Base-by-base conservation (phyloP, 53 echinoderm and acorn worm species). In the Patiria pectinifera region DNA sequence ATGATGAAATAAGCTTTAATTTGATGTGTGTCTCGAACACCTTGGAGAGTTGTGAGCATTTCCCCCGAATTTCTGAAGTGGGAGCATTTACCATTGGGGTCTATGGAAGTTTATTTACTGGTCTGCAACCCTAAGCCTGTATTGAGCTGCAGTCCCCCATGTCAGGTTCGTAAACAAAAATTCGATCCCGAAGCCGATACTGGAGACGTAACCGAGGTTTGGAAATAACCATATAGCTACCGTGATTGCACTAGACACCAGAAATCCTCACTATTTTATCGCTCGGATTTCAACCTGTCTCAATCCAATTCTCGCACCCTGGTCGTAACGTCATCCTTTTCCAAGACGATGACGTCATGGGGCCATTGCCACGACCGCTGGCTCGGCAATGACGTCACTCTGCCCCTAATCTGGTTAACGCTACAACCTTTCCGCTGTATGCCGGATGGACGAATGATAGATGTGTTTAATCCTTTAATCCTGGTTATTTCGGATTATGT, bases 271-370 rank as follows among this genome's bases (percentile, higher is more conserved):
- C 19, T 6, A 35, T 9, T 0, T 11, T n/a, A n/a, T 5, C 45
- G 18, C 49, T 13, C 49, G 8, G 49, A 18, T 25, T 26, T 45
- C 80, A 12, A 3, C 11, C 12, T 45, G 80, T 76, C 21, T 66
- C 6, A 76, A 12, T 45, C 86, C 45, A 86, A 71, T 71, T 74
- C 9, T 59, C 26, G 22, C 63, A 84, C 66, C 35, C 45, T 13
- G 45, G 44, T 63, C 72, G 61, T 75, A 59, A 86, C 25, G 86
- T 86, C 86, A 86, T 86, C 86, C 1, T 16, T 15, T 48, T 71
- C 49, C 23, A 21, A 49, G 86, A 21, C 48, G n/a, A 23, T 86
- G 86, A 74, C 86, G 86, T 86, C 86, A 86, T 86, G 48, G 4
- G 14, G 25, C 48, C 74, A 23, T 0, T 46, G 59, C 24, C 46